Evolutionary conservation across 2,113 vertebrate genomes (phyloP), one percentile per base, ranked within the genome.

Genomic region (Petaurus breviceps): DNA sequence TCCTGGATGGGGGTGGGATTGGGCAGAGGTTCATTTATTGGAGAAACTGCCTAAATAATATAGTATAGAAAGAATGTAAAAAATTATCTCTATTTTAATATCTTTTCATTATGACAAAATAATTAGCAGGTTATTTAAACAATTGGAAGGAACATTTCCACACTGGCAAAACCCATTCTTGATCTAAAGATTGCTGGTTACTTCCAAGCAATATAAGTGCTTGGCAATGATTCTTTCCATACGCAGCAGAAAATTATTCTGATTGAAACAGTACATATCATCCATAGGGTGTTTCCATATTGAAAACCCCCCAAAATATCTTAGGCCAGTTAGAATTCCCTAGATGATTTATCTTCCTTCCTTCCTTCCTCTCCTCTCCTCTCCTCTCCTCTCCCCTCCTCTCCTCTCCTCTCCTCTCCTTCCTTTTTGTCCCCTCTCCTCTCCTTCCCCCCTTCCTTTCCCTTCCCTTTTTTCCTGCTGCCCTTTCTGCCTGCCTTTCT

Each of bases 71-170:
- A 93, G 94, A 97, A 97, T 92, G 93, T 90, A 96, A 96, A 51
- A 84, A 97, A 96, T 96, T 89, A 90, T 96, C 95, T 95, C 93
- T 97, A 96, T 96, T 97, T 96, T 94, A 94, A 93, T 93, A 95
- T 96, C 96, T 97, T 97, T 57, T 94, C 52, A 91, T 93, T 90
- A n/a, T 96, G 96, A 94, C 90, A 94, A 93, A 94, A 97, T 1
- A 96, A 97, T 95, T 90, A 95, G 90, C 90, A 90, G 0, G 77
- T 95, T 55, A 16, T 95, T 92, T 90, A 47, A 94, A 91, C 50
- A 28, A 94, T 90, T 96, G 95, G 57, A 96, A 97, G 91, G 91
- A 96, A 90, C 91, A 96, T 89, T 96, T 92, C 91, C 95, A 95
- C 49, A 93, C 84, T 94, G 94, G 96, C 77, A 92, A 52, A 95